phyloP scores from a whole-genome alignment of 1,140 invertebrate genomes.

The Macrobrachium nipponense region DNA sequence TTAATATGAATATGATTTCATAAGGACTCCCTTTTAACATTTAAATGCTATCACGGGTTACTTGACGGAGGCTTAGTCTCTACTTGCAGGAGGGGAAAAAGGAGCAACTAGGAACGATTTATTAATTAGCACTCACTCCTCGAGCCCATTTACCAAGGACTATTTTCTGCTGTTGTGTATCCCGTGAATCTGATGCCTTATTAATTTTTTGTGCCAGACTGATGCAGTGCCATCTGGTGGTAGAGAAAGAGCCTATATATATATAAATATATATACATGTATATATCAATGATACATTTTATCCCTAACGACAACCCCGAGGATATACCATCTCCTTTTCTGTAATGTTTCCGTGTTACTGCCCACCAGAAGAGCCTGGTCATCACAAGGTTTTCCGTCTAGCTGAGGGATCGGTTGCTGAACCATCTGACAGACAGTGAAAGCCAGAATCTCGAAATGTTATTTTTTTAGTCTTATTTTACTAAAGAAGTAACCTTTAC shows the following conservation, averaged over 20 bases:
- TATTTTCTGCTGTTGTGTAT: slow-evolving; percentile 3
- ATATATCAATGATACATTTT: neutral
- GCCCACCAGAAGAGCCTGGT: neutral
- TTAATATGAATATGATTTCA: no score
- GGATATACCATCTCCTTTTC: neutral
- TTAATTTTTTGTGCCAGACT: slow-evolving; percentile 11
- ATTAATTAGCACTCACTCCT: neutral
- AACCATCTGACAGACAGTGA: neutral
- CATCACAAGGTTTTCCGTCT: slow-evolving; percentile 13
- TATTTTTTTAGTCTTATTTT: neutral
- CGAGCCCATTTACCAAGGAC: neutral
- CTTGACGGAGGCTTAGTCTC: no score
- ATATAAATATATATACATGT: neutral
- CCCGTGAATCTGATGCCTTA: slow-evolving; percentile 28
- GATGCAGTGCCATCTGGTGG: neutral
- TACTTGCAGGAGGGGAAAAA: no score
- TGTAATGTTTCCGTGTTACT: neutral
- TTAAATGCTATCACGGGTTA: no score
- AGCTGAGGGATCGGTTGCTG: slow-evolving; percentile 11
- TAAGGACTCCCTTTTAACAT: no score
- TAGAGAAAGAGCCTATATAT: neutral
- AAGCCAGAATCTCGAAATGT: neutral
- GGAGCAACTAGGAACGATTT: neutral
- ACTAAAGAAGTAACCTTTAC: neutral
- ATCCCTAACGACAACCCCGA: neutral